Conservation (phyloP, 2,888 invertebrate genomes). For the Unio pictorum region DNA sequence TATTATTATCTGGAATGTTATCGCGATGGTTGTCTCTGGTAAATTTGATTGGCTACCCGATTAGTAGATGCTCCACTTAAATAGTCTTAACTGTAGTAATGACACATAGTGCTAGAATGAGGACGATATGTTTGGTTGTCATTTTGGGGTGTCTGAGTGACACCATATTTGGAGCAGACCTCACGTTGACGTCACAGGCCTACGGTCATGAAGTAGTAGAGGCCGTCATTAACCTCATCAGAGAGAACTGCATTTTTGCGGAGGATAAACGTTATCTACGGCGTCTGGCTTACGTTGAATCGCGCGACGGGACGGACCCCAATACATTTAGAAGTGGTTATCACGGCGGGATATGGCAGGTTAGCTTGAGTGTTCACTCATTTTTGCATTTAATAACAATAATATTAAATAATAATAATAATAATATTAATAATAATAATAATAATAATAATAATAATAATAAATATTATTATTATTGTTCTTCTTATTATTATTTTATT, state of each 20-base stretch:
- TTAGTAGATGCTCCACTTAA: too few species aligned
- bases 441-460: too few species aligned
- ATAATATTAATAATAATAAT: too few species aligned
- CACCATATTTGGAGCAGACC: constrained; percentile 12
- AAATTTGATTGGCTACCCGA: too few species aligned
- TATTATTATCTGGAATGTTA: too few species aligned
- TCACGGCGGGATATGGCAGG: constrained; percentile 53
- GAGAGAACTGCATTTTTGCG: constrained; percentile 46
- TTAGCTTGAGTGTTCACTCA: constrained; percentile 4
- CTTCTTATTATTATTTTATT: too few species aligned
- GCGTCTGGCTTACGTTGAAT: constrained; percentile 48
- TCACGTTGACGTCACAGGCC: constrained; percentile 30
- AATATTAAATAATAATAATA: too few species aligned
- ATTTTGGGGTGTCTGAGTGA: neutral
- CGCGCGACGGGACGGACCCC: constrained; percentile 40
- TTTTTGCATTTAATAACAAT: neutral
- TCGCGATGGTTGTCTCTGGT: too few species aligned
- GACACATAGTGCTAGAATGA: too few species aligned
- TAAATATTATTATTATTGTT: too few species aligned
- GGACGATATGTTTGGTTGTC: neutral
- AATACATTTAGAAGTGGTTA: constrained; percentile 36
- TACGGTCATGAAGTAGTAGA: constrained; percentile 44
- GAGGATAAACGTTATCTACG: constrained; percentile 47
- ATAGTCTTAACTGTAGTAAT: too few species aligned
- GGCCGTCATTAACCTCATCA: constrained; percentile 44